phyloP scores from a whole-genome alignment of 2,113 vertebrate genomes.

The Amia ocellicauda region DNA sequence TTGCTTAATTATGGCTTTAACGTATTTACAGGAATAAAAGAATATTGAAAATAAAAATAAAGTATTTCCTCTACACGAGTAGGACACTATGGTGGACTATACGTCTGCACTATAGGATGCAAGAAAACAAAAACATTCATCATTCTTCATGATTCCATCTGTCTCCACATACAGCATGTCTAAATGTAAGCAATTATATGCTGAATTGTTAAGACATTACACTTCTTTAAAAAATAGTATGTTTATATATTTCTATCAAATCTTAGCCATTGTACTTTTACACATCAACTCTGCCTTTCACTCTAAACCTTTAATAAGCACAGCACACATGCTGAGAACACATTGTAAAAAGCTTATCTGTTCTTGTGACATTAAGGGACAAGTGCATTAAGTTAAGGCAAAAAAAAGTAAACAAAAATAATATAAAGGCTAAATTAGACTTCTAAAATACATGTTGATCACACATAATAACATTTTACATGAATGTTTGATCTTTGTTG shows the following conservation, averaged over 20 bases:
- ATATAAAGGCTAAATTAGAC: neutral
- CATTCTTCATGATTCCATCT: too few relatives aligned
- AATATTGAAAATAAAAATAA: too few relatives aligned
- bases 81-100: too few relatives aligned
- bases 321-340: neutral
- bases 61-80: too few relatives aligned
- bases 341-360: neutral
- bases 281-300: neutral
- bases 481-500: too few relatives aligned
- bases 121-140: too few relatives aligned
- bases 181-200: neutral
- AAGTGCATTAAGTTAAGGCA: neutral
- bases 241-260: neutral
- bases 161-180: neutral
- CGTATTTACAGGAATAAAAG: neutral
- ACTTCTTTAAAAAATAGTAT: neutral
- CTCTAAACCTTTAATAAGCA: neutral
- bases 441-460: too few relatives aligned
- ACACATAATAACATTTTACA: too few relatives aligned
- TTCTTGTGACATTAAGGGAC: neutral
- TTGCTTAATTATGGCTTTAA: neutral
- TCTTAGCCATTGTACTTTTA: neutral
- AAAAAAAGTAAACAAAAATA: neutral
- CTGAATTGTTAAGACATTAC: neutral
- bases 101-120: too few relatives aligned